These are phyloP conservation scores for Nemotelus pantherinus DNA, from an alignment of 2,888 invertebrate genomes.

Conservation along the genomic window DNA sequence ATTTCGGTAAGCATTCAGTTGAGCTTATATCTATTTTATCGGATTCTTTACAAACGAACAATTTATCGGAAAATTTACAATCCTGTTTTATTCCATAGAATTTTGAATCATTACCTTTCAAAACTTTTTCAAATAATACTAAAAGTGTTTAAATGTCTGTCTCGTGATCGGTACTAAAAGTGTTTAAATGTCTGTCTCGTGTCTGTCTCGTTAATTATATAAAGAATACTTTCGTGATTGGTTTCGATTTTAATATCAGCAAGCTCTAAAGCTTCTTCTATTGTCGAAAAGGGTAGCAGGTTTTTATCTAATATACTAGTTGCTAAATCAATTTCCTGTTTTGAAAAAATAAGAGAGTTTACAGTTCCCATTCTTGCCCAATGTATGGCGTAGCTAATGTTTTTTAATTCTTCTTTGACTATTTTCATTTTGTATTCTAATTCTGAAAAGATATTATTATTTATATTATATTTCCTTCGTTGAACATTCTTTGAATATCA, in stretches of 20 bases:
- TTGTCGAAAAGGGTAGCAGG: slow-evolving; percentile 3
- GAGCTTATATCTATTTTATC: too few species aligned
- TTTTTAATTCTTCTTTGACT: neutral
- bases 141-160: neutral
- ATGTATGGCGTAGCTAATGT: neutral
- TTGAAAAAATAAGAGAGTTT: neutral
- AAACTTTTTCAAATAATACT: too few species aligned
- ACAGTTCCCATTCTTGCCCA: slow-evolving; percentile 5
- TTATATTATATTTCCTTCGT: neutral
- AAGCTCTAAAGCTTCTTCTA: neutral
- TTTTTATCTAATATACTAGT: slow-evolving; percentile 7
- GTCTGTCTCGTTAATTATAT: neutral
- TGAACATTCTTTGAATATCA: neutral
- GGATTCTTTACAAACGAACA: too few species aligned
- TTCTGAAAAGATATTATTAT: slow-evolving; percentile 2
- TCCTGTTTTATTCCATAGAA: too few species aligned
- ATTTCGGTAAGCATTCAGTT: too few species aligned
- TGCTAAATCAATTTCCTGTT: slow-evolving; percentile 10
- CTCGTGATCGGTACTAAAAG: neutral
- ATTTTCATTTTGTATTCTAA: too few species aligned
- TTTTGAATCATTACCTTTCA: too few species aligned
- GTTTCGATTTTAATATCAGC: slow-evolving; percentile 9
- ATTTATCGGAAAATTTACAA: too few species aligned
- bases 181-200: neutral
- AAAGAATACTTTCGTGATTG: neutral